A percentile compares a stretch with the other conserved stretches of the same genome.
These are phyloP conservation scores for Scaptomyza tumidula DNA, from an alignment of 2,888 invertebrate species.

Conservation along the genomic window DNA sequence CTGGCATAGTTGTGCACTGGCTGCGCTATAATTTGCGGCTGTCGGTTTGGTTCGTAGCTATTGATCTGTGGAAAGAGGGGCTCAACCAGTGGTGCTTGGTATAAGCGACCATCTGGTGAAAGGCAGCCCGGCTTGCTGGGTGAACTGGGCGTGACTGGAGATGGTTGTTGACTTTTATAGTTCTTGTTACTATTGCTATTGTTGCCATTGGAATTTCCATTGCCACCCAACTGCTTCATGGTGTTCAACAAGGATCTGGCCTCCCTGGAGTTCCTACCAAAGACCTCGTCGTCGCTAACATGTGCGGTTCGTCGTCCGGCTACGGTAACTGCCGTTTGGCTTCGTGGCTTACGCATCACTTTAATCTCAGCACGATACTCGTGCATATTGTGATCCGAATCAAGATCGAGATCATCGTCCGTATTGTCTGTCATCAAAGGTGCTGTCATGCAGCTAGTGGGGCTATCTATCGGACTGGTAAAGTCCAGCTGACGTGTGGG, in stretches of 20 bases:
- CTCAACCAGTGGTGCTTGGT: slow-evolving; percentile 83
- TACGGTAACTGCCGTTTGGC: slow-evolving; percentile 89
- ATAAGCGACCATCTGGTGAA: slow-evolving; percentile 82
- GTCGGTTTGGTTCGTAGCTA: slow-evolving; percentile 75
- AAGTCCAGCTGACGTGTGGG: slow-evolving; percentile 62
- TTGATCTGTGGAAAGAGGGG: slow-evolving; percentile 81
- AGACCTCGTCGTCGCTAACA: slow-evolving; percentile 84
- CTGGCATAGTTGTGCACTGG: slow-evolving; percentile 50
- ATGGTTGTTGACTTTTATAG: slow-evolving; percentile 3
- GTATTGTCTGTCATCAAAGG: slow-evolving; percentile 70
- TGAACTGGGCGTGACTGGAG: slow-evolving; percentile 50
- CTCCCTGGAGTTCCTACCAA: slow-evolving; percentile 85
- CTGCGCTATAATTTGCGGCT: slow-evolving; percentile 66
- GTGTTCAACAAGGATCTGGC: slow-evolving; percentile 86
- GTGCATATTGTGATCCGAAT: slow-evolving; percentile 85
- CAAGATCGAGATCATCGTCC: slow-evolving; percentile 82
- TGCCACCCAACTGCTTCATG: slow-evolving; percentile 85
- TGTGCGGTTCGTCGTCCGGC: slow-evolving; percentile 78
- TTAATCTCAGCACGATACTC: slow-evolving; percentile 89
- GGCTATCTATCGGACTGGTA: slow-evolving; percentile 74
- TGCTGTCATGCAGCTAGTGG: slow-evolving; percentile 73
- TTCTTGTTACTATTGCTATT: neutral
- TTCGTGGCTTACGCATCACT: slow-evolving; percentile 91
- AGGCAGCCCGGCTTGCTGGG: slow-evolving; percentile 71
- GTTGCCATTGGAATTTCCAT: slow-evolving; percentile 24